Evolutionary conservation across 2,888 invertebrate genomes (phyloP).

Genomic region (Cantharis rustica): DNA sequence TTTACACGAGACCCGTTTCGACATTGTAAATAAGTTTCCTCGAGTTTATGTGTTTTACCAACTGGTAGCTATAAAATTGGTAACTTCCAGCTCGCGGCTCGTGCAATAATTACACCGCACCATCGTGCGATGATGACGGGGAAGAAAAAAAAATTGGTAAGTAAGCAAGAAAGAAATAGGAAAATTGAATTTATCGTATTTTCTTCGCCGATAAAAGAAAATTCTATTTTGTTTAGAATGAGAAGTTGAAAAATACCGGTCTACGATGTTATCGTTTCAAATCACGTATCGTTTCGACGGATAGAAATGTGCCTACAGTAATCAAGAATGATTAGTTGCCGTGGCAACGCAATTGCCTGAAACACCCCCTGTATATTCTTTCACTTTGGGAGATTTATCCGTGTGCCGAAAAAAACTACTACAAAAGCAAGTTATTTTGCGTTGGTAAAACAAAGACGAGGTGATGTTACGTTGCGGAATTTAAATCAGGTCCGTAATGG

Average conservation of each 20-base stretch:
- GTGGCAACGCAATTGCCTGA: constrained; percentile 42
- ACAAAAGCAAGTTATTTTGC: neutral
- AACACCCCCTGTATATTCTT: constrained; percentile 27
- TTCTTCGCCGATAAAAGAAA: neutral
- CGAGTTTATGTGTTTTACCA: neutral
- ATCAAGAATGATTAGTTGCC: constrained; percentile 53
- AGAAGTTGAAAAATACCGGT: constrained; percentile 4
- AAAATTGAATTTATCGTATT: neutral
- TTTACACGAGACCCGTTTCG: neutral
- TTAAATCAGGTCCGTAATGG: constrained; percentile 35
- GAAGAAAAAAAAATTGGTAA: too few species aligned
- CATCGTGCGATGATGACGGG: neutral
- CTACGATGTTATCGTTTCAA: constrained; percentile 37
- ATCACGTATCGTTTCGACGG: constrained; percentile 45
- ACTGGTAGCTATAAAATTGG: neutral
- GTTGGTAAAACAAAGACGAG: constrained; percentile 8
- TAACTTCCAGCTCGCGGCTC: neutral
- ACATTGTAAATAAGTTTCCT: neutral
- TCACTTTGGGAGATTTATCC: constrained; percentile 19
- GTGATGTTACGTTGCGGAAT: constrained; percentile 18
- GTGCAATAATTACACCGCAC: neutral
- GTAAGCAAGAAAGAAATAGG: neutral
- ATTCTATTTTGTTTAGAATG: neutral
- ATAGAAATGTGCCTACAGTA: constrained; percentile 45
- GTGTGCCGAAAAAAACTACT: neutral